Evolutionary conservation across 2,113 vertebrate genomes (phyloP), one percentile per base, ranked within the genome.

Genomic region (Urocolius indicus): DNA sequence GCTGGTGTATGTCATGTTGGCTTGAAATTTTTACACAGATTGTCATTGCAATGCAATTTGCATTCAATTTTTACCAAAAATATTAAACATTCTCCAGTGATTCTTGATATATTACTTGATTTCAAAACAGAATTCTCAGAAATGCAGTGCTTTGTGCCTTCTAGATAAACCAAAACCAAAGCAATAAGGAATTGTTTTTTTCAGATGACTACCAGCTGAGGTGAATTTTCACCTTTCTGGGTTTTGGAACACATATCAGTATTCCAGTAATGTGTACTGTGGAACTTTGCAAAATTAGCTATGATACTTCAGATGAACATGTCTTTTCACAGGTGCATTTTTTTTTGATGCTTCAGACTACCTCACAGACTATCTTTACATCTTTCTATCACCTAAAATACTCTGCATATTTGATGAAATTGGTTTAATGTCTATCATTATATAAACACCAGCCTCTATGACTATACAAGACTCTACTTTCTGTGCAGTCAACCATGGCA

Each of bases 111-210:
- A 45, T 36, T 62, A 38, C 30, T 67, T 87, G 65, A 49, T 79
- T 94, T 87, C 78, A 72, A 78, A 86, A 38, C 51, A 79, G 74
- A 80, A 77, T 71, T 88, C 54, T 83, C 78, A 80, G 71, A 57
- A 87, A 48, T 34, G 4, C 30, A 54, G 46, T 17, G 22, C 26
- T 86, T 72, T 87, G 63, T 93, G n/a, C 48, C 57, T 77, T 88
- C 61, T n/a, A 71, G 66, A 63, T 73, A 46, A 68, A 63, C 16
- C 16, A 45, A 84, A 67, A 6, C 22, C 45, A 75, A 68, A 91
- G 49, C 59, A 75, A 55, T 49, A 36, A 75, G n/a, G 34, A 78
- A 54, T 76, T 32, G 2, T 2, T 13, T 43, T 54, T 59, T 51
- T 78, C 75, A 78, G 34, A n/a, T 75, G 34, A 24, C 57, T 71